Percentiles rank a stretch among this genome's conserved stretches.
Conservation (phyloP, 2,113 vertebrate genomes). For the Archilochus colubris region DNA sequence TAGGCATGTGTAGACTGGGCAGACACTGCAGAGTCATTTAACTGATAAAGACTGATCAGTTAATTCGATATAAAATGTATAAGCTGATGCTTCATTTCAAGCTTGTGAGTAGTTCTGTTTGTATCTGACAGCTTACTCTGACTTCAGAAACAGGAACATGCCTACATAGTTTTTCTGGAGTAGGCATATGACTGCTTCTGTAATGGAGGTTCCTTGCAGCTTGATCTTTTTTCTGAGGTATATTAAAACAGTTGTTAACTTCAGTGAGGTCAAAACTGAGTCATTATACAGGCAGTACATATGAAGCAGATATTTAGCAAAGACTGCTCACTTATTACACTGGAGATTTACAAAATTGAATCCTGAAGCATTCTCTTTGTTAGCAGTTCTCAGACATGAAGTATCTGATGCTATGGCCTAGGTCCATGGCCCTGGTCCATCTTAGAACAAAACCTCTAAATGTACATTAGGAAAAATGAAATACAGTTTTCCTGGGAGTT, state of each 20-base stretch:
- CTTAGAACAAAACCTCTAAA: background rate
- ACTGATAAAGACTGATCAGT: background rate
- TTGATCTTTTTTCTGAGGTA: background rate
- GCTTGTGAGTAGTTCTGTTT: background rate
- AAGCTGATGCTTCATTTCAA: background rate
- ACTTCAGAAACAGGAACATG: background rate
- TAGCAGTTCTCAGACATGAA: background rate
- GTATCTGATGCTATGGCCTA: background rate
- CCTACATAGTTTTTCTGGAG: background rate
- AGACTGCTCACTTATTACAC: background rate
- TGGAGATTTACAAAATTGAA: background rate
- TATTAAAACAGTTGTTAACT: slow-evolving; percentile 9
- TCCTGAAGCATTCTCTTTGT: background rate
- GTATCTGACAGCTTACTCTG: background rate
- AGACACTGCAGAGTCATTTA: background rate
- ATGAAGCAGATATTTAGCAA: background rate
- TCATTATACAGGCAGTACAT: background rate
- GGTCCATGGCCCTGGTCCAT: background rate
- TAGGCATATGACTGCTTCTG: background rate
- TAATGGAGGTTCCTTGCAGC: background rate
- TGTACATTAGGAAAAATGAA: background rate
- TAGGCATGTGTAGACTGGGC: background rate
- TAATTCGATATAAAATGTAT: background rate
- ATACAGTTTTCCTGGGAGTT: background rate
- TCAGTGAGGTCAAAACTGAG: background rate